Percentiles rank a stretch among this genome's conserved stretches.
Evolutionary conservation across 2,888 invertebrate genomes (phyloP).

Genomic region (Mesorhabditis spiculigera): DNA sequence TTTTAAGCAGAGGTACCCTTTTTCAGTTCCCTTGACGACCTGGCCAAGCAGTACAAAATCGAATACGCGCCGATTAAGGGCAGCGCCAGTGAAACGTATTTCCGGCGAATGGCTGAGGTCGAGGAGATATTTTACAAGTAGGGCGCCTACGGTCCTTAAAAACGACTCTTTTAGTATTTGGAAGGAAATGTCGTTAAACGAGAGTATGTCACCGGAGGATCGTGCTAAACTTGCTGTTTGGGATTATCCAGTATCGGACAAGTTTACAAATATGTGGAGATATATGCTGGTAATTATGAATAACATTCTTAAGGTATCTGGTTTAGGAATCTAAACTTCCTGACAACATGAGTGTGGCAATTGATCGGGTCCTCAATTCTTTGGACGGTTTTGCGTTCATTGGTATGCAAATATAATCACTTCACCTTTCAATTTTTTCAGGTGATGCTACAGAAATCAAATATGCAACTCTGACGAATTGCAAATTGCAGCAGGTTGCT

Average conservation of each 20-base stretch:
- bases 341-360: slow-evolving; percentile 74
- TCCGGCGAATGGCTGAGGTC: slow-evolving; percentile 89
- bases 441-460: slow-evolving; percentile 89
- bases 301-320: background rate
- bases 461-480: slow-evolving; percentile 76
- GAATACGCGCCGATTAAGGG: slow-evolving; percentile 87
- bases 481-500: slow-evolving; percentile 74
- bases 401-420: slow-evolving; percentile 62
- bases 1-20: background rate
- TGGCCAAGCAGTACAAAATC: slow-evolving; percentile 91
- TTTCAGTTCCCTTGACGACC: slow-evolving; percentile 72
- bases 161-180: slow-evolving; percentile 73
- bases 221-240: slow-evolving; percentile 90
- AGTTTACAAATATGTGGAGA: slow-evolving; percentile 97
- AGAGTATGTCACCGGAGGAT: slow-evolving; percentile 82
- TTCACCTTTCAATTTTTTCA: slow-evolving; percentile 41
- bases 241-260: slow-evolving; percentile 98
- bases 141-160: too few species aligned
- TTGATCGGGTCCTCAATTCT: slow-evolving; percentile 68
- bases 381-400: slow-evolving; percentile 82
- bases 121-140: slow-evolving; percentile 90
- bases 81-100: slow-evolving; percentile 86
- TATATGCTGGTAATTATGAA: slow-evolving; percentile 68
- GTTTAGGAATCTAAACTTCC: slow-evolving; percentile 74
- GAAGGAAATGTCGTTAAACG: slow-evolving; percentile 95